Evolutionary conservation across 2,113 vertebrate genomes (phyloP), one percentile per base, ranked within the genome.

Genomic region (Phasianus colchicus): DNA sequence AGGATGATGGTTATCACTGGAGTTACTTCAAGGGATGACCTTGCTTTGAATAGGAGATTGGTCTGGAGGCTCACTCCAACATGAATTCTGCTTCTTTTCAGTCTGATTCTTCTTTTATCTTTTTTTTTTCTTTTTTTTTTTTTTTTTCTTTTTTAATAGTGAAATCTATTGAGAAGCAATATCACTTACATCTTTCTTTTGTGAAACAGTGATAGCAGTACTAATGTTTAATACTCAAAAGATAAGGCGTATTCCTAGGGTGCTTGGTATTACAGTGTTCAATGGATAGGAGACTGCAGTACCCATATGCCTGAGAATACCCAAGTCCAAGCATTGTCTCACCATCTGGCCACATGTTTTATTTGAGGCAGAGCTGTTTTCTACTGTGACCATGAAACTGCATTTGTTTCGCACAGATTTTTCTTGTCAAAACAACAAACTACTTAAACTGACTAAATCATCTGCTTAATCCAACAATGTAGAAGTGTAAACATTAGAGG

Each of bases 261-360:
- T 47, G 21, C 7, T 32, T 13, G 2, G 8, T 54, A 18, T 83
- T 47, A 32, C 11, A 43, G 10, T 36, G 9, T 19, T 43, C 19
- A 25, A 2, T 11, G 27, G 36, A 10, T 30, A 55, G 25, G 3
- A 70, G 14, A 57, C 21, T 9, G n/a, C 55, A 24, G 15, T 9
- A 69, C 27, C 10, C 18, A 25, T 30, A 12, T 34, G 6, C 38
- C 5, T 32, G 27, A 58, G 22, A 22, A 29, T 21, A 27, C 38
- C 9, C 69, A 58, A 3, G 40, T 9, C 21, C 69, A 58, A 10
- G 17, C 14, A 24, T 1, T 25, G 10, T 47, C 32, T 80, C 50
- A 64, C 13, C 6, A 60, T 5, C 24, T 20, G 4, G 1, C 5
- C 24, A 40, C 0, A 1, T 4, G 30, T 12, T 20, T 17, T 61